Conservation (phyloP, 2,113 vertebrate species). For the mouse (Mus musculus) region GRCm39 chr9:80732501-80733000, state of each 20-base stretch:
- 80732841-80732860: background rate
- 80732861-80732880: background rate
- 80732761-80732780: background rate
- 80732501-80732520: background rate
- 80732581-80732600: background rate
- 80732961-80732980: background rate
- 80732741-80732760: background rate
- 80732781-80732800: conserved; percentile 35
- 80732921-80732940: background rate
- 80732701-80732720: background rate
- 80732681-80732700: background rate
- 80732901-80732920: background rate
- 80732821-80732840: background rate
- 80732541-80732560: background rate
- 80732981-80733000: conserved; percentile 46
- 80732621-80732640: background rate
- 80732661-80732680: background rate
- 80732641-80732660: background rate
- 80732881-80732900: background rate
- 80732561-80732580: background rate
- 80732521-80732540: background rate
- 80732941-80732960: background rate
- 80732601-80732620: background rate
- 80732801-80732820: background rate
- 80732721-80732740: background rate